Evolutionary conservation across 2,888 invertebrate genomes (phyloP), one percentile per base, ranked within the genome.

Genomic region (Amblyteles armatorius): DNA sequence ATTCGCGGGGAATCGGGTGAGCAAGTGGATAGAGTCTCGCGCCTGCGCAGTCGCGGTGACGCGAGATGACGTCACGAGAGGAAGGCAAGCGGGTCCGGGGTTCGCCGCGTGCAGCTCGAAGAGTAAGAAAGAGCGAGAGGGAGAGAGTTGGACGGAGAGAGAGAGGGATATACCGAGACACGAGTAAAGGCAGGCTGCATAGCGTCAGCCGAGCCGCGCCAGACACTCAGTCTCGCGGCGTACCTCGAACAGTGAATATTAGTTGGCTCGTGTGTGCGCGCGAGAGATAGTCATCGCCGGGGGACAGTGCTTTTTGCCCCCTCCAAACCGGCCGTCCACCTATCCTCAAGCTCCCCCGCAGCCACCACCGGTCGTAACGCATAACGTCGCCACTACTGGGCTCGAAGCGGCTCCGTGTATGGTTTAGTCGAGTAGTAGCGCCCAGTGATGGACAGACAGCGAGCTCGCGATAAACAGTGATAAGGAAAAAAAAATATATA

Each of bases 171-270:
- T 3, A 26, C n/a, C 60, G 76, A 48, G 68, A 33, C 63, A 63
- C 69, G 63, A 69, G 71, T 74, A 68, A 57, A 76, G 74, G 68
- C 73, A 50, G 90, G 90, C 89, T 89, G 88, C 87, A 86, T 86
- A 85, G 87, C 86, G 83, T 81, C 83, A 80, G 87, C 86, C 88
- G 67, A 60, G 88, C 89, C 89, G 74, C 57, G 88, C 90, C 89
- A 93, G 93, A 93, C 93, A 93, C 80, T 92, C 92, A 94, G 93
- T 94, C 93, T 94, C 93, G 93, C 90, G 91, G 91, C 88, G 90
- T 89, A 91, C 90, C 88, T 91, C 87, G 81, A 79, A 82, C 88
- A 86, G 88, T 77, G 87, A 88, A 87, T 82, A 88, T 77, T 71
- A 29, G 57, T 50, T 26, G 63, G 55, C n/a, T 36, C 19, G 40